Conservation (phyloP, 2,888 invertebrate genomes). For the Gibbula magus region DNA sequence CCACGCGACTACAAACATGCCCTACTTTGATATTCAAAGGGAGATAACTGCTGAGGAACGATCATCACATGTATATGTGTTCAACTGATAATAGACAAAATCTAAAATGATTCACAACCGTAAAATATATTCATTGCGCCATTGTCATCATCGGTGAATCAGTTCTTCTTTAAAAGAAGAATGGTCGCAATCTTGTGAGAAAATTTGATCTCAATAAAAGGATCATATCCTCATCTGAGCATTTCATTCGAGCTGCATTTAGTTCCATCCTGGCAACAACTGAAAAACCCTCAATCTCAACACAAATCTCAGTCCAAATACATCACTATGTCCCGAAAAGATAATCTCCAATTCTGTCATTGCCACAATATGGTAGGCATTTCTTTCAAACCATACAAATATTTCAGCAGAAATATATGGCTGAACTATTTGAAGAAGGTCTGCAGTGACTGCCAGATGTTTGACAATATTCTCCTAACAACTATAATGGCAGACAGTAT, state of each 20-base stretch:
- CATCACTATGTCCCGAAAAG: neutral
- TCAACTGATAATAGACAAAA: too few relatives aligned
- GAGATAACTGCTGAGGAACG: too few relatives aligned
- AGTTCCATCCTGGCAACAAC: constrained; percentile 19
- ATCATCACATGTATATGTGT: too few relatives aligned
- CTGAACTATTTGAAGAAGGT: constrained; percentile 25
- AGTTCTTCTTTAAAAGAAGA: too few relatives aligned
- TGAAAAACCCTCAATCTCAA: constrained; percentile 14
- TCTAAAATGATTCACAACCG: too few relatives aligned
- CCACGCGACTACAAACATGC: too few relatives aligned
- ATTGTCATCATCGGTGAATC: too few relatives aligned
- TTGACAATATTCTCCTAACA: neutral
- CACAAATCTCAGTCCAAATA: neutral
- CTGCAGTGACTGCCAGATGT: constrained; percentile 23
- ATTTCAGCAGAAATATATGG: constrained; percentile 1
- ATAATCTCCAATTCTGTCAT: neutral
- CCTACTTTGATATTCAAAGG: too few relatives aligned
- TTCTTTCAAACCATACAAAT: neutral
- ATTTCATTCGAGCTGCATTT: neutral
- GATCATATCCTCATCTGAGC: neutral
- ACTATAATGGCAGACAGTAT: too few relatives aligned
- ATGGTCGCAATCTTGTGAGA: too few relatives aligned
- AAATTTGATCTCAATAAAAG: too few relatives aligned
- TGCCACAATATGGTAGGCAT: neutral
- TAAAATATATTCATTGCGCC: too few relatives aligned